Evolutionary conservation across 2,888 invertebrate species (phyloP), one percentile per base, ranked within the genome.

Genomic region (Epistrophe grossulariae): DNA sequence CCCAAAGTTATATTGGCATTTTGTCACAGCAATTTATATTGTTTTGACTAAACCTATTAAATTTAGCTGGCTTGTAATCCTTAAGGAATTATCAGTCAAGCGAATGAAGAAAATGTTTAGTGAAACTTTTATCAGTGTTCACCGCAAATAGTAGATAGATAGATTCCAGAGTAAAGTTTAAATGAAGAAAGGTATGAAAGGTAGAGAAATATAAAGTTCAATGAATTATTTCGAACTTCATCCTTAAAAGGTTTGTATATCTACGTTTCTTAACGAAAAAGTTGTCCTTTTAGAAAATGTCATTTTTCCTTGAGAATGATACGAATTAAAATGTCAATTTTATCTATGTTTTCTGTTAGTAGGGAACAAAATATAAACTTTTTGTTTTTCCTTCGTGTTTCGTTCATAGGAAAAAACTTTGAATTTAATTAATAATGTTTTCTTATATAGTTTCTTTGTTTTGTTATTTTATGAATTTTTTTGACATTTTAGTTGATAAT

Each of bases 251-350:
- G 1, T 52, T 52, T 45, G 10, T 60, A 9, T 24, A 40, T 3
- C 24, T 24, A 24, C 24, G 2, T 24, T 2, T n/a, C 8, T 38
- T 35, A 52, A 24, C 10, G 68, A 52, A 68, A 52, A 50, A 50
- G 50, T 68, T 52, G 52, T 52, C 68, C 68, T 2, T 55, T 40
- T 6, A 17, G 6, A 28, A n/a, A 28, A 10, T 66, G 31, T 35
- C 68, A 19, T 40, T 55, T 5, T 52, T 68, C 17, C 11, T 24
- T 52, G 24, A 38, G 19, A 15, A 78, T 64, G 57, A 62, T 31
- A 48, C 66, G 72, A 83, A 83, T 79, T 83, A 78, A 78, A 73
- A 78, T 73, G 78, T 68, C 83, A 83, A 83, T 78, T 83, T 35
- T 66, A 73, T 68, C 70, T 50, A 72, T 52, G 5, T 48, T 0